These are phyloP conservation scores for Parauchenoglanis punctatus DNA, from an alignment of 2,797 vertebrate species.

Conservation along the genomic window DNA sequence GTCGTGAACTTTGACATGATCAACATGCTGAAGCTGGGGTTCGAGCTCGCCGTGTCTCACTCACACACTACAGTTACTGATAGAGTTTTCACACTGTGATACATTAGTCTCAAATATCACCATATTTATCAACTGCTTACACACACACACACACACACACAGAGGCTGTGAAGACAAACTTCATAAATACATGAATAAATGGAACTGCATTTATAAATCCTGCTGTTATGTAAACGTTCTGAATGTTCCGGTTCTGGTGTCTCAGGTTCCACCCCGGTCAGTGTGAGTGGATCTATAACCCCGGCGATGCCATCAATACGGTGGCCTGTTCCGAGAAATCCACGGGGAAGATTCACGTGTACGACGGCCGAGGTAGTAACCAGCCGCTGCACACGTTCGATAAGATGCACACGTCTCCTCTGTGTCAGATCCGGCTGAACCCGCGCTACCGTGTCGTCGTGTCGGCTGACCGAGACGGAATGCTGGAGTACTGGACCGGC, in stretches of 20 bases:
- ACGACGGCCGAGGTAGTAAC: slow-evolving; percentile 90
- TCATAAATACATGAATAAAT: not conserved
- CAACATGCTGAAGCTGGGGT: slow-evolving; percentile 98
- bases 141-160: not conserved
- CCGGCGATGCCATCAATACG: slow-evolving; percentile 93
- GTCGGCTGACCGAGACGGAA: slow-evolving; percentile 93
- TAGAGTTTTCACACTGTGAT: no score
- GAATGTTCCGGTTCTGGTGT: not conserved
- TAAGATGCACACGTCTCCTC: slow-evolving; percentile 88
- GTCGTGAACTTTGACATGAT: slow-evolving; percentile 99
- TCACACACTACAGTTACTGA: no score
- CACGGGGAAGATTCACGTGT: slow-evolving; percentile 94
- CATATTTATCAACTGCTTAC: not conserved
- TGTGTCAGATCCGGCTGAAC: slow-evolving; percentile 91
- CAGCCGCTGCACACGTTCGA: slow-evolving; percentile 88
- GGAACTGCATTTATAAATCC: not conserved
- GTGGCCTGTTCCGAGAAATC: slow-evolving; percentile 96
- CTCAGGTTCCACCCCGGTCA: slow-evolving; percentile 91
- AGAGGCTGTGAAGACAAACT: not conserved
- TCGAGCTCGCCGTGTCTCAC: slow-evolving; percentile 59
- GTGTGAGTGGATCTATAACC: slow-evolving; percentile 96
- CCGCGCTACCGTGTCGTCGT: slow-evolving; percentile 86
- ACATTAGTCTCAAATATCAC: not conserved
- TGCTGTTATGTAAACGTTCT: not conserved
- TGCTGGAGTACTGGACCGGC: slow-evolving; percentile 98